These are phyloP conservation scores for Trochalopteron elliotii DNA, from an alignment of 2,113 vertebrate genomes.

Conservation along the genomic window DNA sequence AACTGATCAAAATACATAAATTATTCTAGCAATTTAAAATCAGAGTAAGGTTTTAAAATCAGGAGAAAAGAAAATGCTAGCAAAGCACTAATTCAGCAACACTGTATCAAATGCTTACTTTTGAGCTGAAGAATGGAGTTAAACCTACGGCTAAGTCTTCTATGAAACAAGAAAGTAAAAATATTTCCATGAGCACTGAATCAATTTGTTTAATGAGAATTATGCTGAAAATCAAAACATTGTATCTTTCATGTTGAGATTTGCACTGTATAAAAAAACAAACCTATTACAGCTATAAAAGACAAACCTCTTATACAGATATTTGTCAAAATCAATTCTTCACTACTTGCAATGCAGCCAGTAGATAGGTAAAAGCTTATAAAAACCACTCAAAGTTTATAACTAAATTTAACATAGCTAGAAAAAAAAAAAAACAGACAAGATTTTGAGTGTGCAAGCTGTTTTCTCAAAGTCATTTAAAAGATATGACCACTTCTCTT, in stretches of 20 bases:
- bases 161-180: not conserved
- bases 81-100: not conserved
- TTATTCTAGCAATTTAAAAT: not conserved
- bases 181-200: not conserved
- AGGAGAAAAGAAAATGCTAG: not conserved
- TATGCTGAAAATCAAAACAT: not conserved
- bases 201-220: constrained; percentile 17
- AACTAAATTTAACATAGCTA: not conserved
- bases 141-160: not conserved
- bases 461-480: not conserved
- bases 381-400: not conserved
- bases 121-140: not conserved
- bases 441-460: not conserved
- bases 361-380: not conserved
- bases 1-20: not conserved
- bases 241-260: constrained; percentile 20
- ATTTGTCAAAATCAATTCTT: constrained; percentile 46
- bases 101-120: not conserved
- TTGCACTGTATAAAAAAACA: constrained; percentile 46
- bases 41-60: not conserved
- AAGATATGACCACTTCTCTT: not conserved
- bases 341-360: not conserved
- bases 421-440: not conserved
- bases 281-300: constrained; percentile 27
- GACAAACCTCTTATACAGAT: constrained; percentile 30